A percentile compares a stretch with the other conserved stretches of the same genome.
phyloP scores from a whole-genome alignment of 2,888 invertebrate genomes.

The Ormyrus thymus region DNA sequence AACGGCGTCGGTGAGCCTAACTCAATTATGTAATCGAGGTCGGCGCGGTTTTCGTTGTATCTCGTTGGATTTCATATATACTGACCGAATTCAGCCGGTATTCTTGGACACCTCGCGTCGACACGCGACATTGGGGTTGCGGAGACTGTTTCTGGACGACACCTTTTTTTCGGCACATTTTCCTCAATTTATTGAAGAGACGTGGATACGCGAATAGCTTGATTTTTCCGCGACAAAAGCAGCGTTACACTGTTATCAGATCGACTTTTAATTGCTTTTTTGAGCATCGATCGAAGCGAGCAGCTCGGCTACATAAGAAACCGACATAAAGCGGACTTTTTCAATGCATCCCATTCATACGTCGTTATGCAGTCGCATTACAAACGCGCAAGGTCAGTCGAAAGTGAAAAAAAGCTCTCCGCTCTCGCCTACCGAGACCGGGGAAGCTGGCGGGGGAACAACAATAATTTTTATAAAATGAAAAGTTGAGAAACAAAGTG shows the following conservation, averaged over 20 bases:
- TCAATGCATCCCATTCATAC: constrained; percentile 31
- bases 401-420: constrained; percentile 32
- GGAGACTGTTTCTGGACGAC: background rate
- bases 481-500: constrained; percentile 56
- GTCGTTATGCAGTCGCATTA: constrained; percentile 10
- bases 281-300: background rate
- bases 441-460: background rate
- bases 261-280: constrained; percentile 3
- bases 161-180: too few species aligned
- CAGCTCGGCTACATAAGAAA: background rate
- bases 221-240: too few species aligned
- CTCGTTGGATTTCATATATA: too few species aligned
- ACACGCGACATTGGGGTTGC: background rate
- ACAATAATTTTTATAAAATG: constrained; percentile 47
- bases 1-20: constrained; percentile 9
- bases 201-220: too few species aligned
- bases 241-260: too few species aligned
- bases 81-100: background rate
- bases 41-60: background rate
- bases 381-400: constrained; percentile 41
- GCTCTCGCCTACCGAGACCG: background rate
- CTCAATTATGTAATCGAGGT: constrained; percentile 22
- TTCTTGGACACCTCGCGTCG: background rate
- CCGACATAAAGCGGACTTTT: constrained; percentile 13
- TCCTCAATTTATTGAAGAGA: too few species aligned